Evolutionary conservation across 2,113 vertebrate genomes (phyloP).

Genomic region (Sisor rabdophorus): DNA sequence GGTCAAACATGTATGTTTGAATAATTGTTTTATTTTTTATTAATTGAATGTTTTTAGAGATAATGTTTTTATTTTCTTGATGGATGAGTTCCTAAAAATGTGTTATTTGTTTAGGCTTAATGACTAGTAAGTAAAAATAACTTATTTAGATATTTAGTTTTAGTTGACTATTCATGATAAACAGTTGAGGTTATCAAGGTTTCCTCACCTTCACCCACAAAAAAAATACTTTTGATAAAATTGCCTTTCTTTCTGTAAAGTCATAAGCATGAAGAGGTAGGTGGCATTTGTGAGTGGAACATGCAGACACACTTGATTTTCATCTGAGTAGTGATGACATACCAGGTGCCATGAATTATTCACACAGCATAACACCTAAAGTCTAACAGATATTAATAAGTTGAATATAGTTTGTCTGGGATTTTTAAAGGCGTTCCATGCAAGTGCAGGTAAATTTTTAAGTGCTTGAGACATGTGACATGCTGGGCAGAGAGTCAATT

Average conservation of each 20-base stretch:
- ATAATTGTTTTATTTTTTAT: neutral
- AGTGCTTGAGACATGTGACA: too few species aligned
- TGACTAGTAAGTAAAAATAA: neutral
- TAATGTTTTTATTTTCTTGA: neutral
- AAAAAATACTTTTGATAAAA: neutral
- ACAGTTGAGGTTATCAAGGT: neutral
- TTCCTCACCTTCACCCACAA: neutral
- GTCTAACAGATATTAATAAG: too few species aligned
- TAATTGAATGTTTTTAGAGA: neutral
- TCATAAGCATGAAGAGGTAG: neutral
- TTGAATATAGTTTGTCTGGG: too few species aligned
- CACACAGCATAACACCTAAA: neutral
- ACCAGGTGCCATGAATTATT: constrained; percentile 5
- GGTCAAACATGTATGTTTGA: neutral
- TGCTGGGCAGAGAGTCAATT: too few species aligned
- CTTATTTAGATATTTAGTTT: neutral
- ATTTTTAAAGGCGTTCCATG: too few species aligned
- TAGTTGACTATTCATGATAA: neutral
- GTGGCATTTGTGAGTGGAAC: constrained; percentile 6
- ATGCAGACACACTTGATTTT: constrained; percentile 3
- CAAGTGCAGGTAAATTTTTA: too few species aligned
- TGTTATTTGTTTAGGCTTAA: neutral
- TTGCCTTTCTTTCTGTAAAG: neutral
- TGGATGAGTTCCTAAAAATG: neutral
- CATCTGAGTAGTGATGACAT: constrained; percentile 5